Evolutionary conservation across 2,797 vertebrate species (phyloP).

Genomic region (Rhadinocentrus ornatus): DNA sequence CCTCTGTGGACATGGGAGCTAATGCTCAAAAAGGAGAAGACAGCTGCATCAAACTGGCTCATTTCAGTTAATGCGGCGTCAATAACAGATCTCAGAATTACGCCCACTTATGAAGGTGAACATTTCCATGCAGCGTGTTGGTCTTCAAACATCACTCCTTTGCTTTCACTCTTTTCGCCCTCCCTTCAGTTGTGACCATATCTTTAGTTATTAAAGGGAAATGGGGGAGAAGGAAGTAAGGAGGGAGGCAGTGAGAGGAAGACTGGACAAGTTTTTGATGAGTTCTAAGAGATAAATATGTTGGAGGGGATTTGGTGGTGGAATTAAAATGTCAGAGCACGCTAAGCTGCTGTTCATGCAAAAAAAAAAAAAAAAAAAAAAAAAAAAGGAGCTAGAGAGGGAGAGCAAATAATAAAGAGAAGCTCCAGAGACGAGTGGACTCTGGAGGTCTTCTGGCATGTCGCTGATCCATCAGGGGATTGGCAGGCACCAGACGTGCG

Average conservation of each 20-base stretch:
- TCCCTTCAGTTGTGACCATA: constrained; percentile 47
- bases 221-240: constrained; percentile 11
- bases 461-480: constrained; percentile 51
- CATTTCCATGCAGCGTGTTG: constrained; percentile 7
- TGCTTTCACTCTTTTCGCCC: constrained; percentile 24
- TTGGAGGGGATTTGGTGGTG: constrained; percentile 68
- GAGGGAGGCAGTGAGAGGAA: constrained; percentile 40
- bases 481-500: constrained; percentile 44
- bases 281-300: constrained; percentile 76
- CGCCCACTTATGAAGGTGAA: constrained; percentile 3
- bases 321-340: constrained; percentile 79
- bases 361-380: constrained; percentile 41
- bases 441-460: constrained; percentile 50
- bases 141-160: background rate
- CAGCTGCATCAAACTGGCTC: constrained; percentile 23
- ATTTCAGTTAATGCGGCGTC: constrained; percentile 32
- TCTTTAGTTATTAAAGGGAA: constrained; percentile 56
- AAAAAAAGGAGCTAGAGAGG: constrained; percentile 39
- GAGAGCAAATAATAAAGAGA: constrained; percentile 48
- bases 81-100: constrained; percentile 11
- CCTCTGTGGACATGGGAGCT: constrained; percentile 20
- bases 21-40: background rate
- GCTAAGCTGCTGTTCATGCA: constrained; percentile 75
- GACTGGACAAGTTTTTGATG: constrained; percentile 70
- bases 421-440: constrained; percentile 48